These are phyloP conservation scores for Sciurus vulgaris DNA, from an alignment of 2,797 vertebrate species.

Conservation along the genomic window DNA sequence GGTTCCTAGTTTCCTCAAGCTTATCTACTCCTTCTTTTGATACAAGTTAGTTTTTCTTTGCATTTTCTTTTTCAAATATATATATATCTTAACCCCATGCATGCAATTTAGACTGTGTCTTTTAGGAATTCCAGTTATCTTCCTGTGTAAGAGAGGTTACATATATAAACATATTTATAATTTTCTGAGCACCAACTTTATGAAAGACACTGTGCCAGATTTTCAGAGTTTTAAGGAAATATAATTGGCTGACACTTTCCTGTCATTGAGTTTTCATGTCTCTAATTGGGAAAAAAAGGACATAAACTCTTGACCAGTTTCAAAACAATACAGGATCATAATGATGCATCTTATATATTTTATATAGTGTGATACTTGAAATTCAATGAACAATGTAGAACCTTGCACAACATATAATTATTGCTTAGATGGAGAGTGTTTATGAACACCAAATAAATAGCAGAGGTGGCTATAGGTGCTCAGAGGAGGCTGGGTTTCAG, in stretches of 20 bases:
- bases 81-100: background rate
- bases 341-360: background rate
- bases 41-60: background rate
- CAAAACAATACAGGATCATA: background rate
- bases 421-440: background rate
- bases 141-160: background rate
- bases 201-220: background rate
- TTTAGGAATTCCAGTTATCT: background rate
- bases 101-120: background rate
- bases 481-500: background rate
- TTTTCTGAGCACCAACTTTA: background rate
- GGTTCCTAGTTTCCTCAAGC: background rate
- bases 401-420: background rate
- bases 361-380: background rate
- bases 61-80: background rate
- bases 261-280: background rate
- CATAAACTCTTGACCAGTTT: background rate
- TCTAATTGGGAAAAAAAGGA: background rate
- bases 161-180: background rate
- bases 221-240: conserved; percentile 1
- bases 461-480: background rate
- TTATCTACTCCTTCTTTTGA: background rate
- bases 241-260: background rate
- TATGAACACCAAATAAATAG: background rate
- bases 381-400: background rate